Percentiles rank a stretch among this genome's conserved stretches.
These are phyloP conservation scores for Alosa alosa DNA, from an alignment of 2,113 vertebrate genomes.

Conservation along the genomic window DNA sequence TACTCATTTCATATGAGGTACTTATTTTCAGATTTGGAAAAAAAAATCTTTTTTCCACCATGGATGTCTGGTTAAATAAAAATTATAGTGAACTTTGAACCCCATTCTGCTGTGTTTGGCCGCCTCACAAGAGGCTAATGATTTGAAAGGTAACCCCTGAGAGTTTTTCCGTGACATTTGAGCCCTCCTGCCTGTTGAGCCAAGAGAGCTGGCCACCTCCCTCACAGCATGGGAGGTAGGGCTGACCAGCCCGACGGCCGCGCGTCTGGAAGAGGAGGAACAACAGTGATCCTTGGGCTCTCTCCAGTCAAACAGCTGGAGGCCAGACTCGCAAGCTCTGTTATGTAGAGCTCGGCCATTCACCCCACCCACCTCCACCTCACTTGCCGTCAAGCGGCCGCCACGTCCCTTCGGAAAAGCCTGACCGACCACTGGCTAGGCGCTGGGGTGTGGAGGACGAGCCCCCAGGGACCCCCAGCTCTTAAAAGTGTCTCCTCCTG, in stretches of 20 bases:
- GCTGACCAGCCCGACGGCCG: neutral
- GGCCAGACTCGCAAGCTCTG: slow-evolving; percentile 52
- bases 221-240: neutral
- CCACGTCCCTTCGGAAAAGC: slow-evolving; percentile 42
- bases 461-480: slow-evolving; percentile 38
- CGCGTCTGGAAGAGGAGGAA: neutral
- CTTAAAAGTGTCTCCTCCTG: slow-evolving; percentile 44
- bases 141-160: slow-evolving; percentile 14
- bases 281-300: neutral
- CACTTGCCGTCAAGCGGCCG: neutral
- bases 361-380: neutral
- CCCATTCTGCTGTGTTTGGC: neutral
- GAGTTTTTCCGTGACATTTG: slow-evolving; percentile 2
- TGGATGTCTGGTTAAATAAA: neutral
- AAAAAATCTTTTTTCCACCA: neutral
- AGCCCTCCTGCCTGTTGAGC: neutral
- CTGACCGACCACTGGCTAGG: slow-evolving; percentile 41
- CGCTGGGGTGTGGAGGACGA: slow-evolving; percentile 38
- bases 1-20: neutral
- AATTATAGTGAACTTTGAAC: slow-evolving; percentile 6
- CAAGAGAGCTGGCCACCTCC: slow-evolving; percentile 16
- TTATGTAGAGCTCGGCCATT: slow-evolving; percentile 34
- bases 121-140: neutral
- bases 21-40: neutral
- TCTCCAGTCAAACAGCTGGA: slow-evolving; percentile 61